These are phyloP conservation scores for Atta colombica DNA, from an alignment of 1,140 invertebrate genomes.

Conservation along the genomic window DNA sequence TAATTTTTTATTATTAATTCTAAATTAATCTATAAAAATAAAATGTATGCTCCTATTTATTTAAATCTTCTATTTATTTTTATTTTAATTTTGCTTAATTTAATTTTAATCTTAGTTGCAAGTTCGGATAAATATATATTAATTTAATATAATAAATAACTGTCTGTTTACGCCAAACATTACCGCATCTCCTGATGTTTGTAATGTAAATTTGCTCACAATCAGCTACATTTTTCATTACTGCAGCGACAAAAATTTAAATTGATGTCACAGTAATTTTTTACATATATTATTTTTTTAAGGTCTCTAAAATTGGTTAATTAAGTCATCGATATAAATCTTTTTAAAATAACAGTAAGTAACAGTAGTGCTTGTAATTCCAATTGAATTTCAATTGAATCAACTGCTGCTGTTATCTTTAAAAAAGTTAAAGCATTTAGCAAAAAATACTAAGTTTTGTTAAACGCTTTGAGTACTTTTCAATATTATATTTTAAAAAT, in stretches of 20 bases:
- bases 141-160: not conserved
- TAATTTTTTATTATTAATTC: not conserved
- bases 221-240: not conserved
- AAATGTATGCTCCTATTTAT: not conserved
- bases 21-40: not conserved
- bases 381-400: not conserved
- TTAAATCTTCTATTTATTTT: not conserved
- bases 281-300: not conserved
- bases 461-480: no score
- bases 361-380: not conserved
- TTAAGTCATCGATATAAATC: not conserved
- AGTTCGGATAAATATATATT: not conserved
- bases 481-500: not conserved
- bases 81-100: not conserved
- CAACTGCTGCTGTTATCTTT: no score
- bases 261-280: not conserved
- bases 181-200: no score
- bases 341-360: not conserved
- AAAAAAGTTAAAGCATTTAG: no score
- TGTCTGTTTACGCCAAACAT: not conserved
- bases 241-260: not conserved
- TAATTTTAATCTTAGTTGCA: no score
- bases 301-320: not conserved
- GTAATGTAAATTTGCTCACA: no score
- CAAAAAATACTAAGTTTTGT: no score